phyloP scores from a whole-genome alignment of 2,888 invertebrate genomes.

The Patella pellucida region DNA sequence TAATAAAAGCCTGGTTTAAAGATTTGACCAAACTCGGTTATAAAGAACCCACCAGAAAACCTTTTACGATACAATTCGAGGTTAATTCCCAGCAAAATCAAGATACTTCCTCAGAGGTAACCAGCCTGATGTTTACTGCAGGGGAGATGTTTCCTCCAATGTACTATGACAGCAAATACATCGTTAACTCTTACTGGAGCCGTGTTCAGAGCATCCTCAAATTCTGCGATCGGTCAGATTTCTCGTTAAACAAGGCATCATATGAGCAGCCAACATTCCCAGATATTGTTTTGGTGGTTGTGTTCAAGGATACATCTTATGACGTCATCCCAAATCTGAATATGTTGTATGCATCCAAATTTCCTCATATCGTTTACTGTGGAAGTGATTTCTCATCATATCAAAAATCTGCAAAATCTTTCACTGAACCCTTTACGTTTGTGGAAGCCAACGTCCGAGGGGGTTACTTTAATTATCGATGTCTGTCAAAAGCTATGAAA shows the following conservation, averaged over 20 bases:
- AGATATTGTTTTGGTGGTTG: constrained; percentile 19
- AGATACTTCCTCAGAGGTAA: constrained; percentile 23
- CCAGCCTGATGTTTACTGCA: constrained; percentile 26
- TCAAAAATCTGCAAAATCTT: neutral
- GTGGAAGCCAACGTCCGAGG: neutral
- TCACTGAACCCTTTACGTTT: neutral
- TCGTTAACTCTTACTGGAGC: neutral
- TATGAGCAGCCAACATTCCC: constrained; percentile 5
- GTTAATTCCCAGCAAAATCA: neutral
- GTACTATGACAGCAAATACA: neutral
- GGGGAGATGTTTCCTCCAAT: constrained; percentile 5
- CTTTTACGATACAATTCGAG: neutral
- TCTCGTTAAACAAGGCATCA: neutral
- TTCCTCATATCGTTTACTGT: constrained; percentile 24
- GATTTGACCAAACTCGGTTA: constrained; percentile 16
- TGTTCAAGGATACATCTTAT: constrained; percentile 17
- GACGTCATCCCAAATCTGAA: constrained; percentile 9
- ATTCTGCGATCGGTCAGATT: neutral
- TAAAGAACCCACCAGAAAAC: constrained; percentile 14
- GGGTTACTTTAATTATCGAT: neutral
- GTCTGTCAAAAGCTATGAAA: neutral
- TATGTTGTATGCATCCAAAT: constrained; percentile 5
- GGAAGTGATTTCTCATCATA: constrained; percentile 5
- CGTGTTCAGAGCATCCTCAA: neutral
- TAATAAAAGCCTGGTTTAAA: constrained; percentile 10